Conservation (phyloP, 2,113 vertebrate genomes). For the Nycticryphes semicollaris region DNA sequence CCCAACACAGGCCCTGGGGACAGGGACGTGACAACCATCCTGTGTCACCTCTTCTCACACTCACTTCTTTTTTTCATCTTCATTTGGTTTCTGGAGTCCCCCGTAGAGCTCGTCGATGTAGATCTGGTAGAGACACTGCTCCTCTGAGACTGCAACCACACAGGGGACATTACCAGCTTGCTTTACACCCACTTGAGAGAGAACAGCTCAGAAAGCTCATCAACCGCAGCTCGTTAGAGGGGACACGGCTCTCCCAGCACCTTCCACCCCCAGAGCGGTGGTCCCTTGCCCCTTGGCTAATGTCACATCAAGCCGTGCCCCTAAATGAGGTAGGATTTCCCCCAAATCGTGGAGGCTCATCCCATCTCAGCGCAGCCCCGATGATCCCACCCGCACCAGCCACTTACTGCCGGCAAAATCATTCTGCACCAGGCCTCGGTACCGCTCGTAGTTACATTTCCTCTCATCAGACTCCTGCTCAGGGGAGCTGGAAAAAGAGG, state of each 20-base stretch:
- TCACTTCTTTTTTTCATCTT: conserved; percentile 96
- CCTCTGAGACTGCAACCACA: conserved; percentile 86
- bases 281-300: background rate
- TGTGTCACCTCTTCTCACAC: background rate
- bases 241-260: background rate
- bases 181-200: background rate
- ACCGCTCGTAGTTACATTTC: conserved; percentile 96
- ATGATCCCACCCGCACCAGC: fast-evolving
- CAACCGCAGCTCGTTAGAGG: background rate
- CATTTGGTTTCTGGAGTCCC: conserved; percentile 89
- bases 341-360: fast-evolving
- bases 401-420: conserved; percentile 96
- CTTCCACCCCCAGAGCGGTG: background rate
- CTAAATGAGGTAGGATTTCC: background rate
- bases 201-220: background rate
- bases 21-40: no score
- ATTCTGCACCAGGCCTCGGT: conserved; percentile 95
- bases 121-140: conserved; percentile 97
- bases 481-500: conserved; percentile 59
- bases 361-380: background rate
- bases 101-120: conserved; percentile 94
- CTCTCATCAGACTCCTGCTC: conserved; percentile 93
- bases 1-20: background rate
- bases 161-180: background rate
- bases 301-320: no score